A percentile compares a stretch with the other conserved stretches of the same genome.
Conservation (phyloP, 2,888 invertebrate genomes). For the Tupiocoris notatus region DNA sequence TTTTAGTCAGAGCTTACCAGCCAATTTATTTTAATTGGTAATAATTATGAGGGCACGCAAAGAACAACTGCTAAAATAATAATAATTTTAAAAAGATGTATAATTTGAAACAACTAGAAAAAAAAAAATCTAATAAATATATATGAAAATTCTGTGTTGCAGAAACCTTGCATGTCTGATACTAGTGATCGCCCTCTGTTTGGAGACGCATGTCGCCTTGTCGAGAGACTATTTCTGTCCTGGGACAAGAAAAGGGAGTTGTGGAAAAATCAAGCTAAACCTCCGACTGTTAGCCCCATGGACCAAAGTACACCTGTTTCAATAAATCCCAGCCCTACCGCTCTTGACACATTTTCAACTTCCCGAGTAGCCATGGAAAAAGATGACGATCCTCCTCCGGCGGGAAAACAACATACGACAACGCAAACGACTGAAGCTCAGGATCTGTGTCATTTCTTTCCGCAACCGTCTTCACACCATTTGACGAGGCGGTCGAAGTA, state of each 20-base stretch:
- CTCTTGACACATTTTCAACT: no score
- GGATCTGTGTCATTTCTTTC: constrained; percentile 18
- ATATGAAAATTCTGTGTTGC: no score
- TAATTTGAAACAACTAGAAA: no score
- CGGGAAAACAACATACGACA: constrained; percentile 20
- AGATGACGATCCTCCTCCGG: constrained; percentile 11
- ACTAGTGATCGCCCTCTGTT: background rate
- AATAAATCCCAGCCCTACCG: background rate
- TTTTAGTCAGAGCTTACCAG: no score
- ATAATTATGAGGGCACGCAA: no score
- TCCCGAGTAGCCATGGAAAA: no score
- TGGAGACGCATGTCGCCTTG: background rate
- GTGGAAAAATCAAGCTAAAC: background rate
- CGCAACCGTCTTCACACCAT: constrained; percentile 1
- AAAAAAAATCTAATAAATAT: no score
- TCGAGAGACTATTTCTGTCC: background rate
- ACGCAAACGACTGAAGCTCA: constrained; percentile 27
- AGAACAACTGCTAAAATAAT: no score
- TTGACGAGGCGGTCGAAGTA: constrained; percentile 4
- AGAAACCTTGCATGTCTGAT: constrained; percentile 8
- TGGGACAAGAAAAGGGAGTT: background rate
- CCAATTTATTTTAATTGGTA: no score
- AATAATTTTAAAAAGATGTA: no score
- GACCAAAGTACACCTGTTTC: background rate
- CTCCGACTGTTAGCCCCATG: background rate